Evolutionary conservation across 2,113 vertebrate species (phyloP).

Genomic region (Nerophis ophidion): DNA sequence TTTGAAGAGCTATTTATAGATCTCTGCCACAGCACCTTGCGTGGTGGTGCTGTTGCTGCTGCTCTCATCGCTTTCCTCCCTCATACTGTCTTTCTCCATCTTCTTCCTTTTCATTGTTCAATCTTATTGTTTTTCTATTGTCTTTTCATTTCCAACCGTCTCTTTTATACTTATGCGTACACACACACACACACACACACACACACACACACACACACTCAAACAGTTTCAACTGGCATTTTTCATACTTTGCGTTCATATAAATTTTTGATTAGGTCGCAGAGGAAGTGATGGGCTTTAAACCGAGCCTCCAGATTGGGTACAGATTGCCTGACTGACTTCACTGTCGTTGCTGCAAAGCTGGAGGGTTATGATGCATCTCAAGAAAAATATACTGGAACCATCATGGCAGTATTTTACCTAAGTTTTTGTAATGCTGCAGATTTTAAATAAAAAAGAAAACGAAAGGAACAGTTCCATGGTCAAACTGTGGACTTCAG

Average conservation of each 20-base stretch:
- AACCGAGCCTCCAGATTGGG: constrained; percentile 26
- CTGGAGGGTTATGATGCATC: constrained; percentile 16
- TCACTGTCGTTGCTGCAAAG: constrained; percentile 26
- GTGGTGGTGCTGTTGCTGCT: constrained; percentile 60
- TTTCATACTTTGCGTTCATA: constrained; percentile 26
- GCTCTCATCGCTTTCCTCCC: constrained; percentile 46
- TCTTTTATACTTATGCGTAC: constrained; percentile 7
- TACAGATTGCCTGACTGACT: constrained; percentile 28
- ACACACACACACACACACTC: not conserved
- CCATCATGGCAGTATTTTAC: not conserved
- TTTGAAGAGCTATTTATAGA: constrained; percentile 79
- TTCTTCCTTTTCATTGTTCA: constrained; percentile 19
- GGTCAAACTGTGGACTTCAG: too few species aligned
- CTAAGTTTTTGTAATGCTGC: too few species aligned
- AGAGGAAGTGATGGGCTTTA: constrained; percentile 27
- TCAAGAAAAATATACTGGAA: constrained; percentile 17
- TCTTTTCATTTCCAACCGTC: constrained; percentile 9
- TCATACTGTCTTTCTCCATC: constrained; percentile 43
- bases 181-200: constrained; percentile 12
- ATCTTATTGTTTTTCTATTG: constrained; percentile 10
- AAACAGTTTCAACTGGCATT: constrained; percentile 9
- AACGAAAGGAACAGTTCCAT: too few species aligned
- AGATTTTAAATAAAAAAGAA: too few species aligned
- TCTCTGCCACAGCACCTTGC: constrained; percentile 69
- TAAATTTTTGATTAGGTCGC: constrained; percentile 47